These are phyloP conservation scores for Merops nubicus DNA, from an alignment of 2,113 vertebrate species.

Conservation along the genomic window DNA sequence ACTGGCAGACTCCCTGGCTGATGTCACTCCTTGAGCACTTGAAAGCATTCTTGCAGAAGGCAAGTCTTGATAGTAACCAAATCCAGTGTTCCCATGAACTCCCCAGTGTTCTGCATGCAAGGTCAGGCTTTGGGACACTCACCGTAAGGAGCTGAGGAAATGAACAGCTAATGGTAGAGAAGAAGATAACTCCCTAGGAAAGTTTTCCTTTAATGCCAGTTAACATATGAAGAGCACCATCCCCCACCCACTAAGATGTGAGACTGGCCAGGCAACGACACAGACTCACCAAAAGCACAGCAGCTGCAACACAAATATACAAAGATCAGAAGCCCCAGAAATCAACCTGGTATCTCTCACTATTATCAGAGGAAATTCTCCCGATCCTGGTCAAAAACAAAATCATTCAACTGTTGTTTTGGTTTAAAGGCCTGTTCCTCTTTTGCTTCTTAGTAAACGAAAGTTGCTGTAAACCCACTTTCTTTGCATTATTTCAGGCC, in stretches of 20 bases:
- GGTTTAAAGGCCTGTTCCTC: not conserved
- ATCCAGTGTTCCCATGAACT: not conserved
- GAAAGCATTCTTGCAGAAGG: not conserved
- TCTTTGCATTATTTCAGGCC: not conserved
- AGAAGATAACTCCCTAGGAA: not conserved
- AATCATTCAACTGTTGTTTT: no score
- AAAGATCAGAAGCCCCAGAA: not conserved
- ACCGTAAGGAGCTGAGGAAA: rapidly evolving
- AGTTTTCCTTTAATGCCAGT: not conserved
- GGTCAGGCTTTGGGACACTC: not conserved
- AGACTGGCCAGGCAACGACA: not conserved
- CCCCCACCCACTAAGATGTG: not conserved
- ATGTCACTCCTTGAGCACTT: not conserved
- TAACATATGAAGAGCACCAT: not conserved
- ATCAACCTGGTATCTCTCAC: not conserved
- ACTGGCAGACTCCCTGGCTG: not conserved
- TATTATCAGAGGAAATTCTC: not conserved
- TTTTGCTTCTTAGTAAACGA: not conserved
- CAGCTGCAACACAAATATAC: not conserved
- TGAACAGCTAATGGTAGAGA: not conserved
- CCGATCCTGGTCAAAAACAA: not conserved
- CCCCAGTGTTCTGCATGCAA: not conserved
- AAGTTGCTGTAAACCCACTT: not conserved
- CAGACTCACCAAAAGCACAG: not conserved
- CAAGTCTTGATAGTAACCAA: not conserved